Percentiles rank a stretch among this genome's conserved stretches.
Evolutionary conservation across 2,113 vertebrate species (phyloP).

Genomic region (Epinephelus moara): DNA sequence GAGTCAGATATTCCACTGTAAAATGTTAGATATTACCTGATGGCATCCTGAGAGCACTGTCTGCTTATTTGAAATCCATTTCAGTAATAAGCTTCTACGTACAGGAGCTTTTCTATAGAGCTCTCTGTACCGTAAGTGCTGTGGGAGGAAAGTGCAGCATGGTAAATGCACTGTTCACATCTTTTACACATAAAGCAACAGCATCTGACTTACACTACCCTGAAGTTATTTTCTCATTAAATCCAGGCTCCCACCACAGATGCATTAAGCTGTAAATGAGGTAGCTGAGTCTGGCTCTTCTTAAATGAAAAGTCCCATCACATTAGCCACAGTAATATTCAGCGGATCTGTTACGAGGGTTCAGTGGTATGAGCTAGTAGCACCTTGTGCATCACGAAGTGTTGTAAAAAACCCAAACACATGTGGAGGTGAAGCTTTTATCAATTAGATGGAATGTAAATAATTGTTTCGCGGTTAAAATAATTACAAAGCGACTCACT

Average conservation of each 20-base stretch:
- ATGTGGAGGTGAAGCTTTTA: constrained; percentile 58
- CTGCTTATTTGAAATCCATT: no score
- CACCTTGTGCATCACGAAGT: constrained; percentile 44
- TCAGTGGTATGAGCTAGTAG: constrained; percentile 22
- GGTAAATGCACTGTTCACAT: constrained; percentile 34
- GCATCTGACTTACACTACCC: constrained; percentile 21
- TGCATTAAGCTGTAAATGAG: constrained; percentile 47
- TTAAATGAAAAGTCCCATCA: constrained; percentile 41
- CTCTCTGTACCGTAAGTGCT: constrained; percentile 7
- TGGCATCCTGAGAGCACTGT: no score
- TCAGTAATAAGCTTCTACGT: no score
- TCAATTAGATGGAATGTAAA: constrained; percentile 65
- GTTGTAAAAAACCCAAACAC: constrained; percentile 52
- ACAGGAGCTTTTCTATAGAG: not conserved
- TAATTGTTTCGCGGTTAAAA: constrained; percentile 63
- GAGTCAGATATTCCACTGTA: no score
- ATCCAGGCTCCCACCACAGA: constrained; percentile 34
- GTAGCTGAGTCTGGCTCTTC: not conserved
- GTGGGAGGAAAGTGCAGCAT: constrained; percentile 17
- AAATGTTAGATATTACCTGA: no score
- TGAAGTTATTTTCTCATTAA: constrained; percentile 60
- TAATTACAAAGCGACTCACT: constrained; percentile 61
- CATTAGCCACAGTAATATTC: constrained; percentile 39
- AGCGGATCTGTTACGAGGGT: constrained; percentile 20
- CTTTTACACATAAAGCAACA: constrained; percentile 42